Conservation (phyloP, 2,888 invertebrate genomes). For the Athalia cordata region DNA sequence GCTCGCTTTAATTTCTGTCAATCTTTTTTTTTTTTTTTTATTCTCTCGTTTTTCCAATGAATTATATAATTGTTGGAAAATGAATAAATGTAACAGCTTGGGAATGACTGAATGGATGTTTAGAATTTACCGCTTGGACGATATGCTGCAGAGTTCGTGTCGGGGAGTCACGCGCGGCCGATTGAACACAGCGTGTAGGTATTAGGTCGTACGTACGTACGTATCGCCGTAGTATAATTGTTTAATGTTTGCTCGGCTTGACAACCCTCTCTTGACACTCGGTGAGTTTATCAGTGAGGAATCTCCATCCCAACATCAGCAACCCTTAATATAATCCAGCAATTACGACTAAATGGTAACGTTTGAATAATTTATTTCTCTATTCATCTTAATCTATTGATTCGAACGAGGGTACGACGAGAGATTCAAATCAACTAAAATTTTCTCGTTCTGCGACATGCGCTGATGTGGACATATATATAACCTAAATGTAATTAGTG, state of each 20-base stretch:
- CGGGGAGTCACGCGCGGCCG: neutral
- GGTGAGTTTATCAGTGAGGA: slow-evolving; percentile 15
- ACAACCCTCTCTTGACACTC: slow-evolving; percentile 34
- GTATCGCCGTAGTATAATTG: slow-evolving; percentile 14
- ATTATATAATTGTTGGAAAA: neutral
- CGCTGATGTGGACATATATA: neutral
- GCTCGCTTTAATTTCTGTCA: too few relatives aligned
- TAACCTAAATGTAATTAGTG: slow-evolving; percentile 5
- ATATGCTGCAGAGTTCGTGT: neutral
- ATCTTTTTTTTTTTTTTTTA: too few relatives aligned
- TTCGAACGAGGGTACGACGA: neutral
- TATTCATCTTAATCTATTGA: slow-evolving; percentile 18
- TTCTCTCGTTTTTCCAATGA: neutral
- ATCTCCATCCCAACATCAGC: neutral
- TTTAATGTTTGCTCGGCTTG: slow-evolving; percentile 4
- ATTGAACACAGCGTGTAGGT: neutral
- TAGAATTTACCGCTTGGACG: slow-evolving; percentile 1
- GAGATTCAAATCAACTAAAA: slow-evolving; percentile 26
- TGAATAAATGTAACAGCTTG: neutral
- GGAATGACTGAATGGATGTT: neutral
- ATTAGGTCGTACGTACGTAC: neutral
- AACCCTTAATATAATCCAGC: slow-evolving; percentile 16
- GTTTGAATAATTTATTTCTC: slow-evolving; percentile 24
- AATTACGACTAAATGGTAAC: slow-evolving; percentile 14
- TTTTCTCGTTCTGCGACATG: neutral